Evolutionary conservation across 2,797 vertebrate genomes (phyloP).

Genomic region (Falco berigora): DNA sequence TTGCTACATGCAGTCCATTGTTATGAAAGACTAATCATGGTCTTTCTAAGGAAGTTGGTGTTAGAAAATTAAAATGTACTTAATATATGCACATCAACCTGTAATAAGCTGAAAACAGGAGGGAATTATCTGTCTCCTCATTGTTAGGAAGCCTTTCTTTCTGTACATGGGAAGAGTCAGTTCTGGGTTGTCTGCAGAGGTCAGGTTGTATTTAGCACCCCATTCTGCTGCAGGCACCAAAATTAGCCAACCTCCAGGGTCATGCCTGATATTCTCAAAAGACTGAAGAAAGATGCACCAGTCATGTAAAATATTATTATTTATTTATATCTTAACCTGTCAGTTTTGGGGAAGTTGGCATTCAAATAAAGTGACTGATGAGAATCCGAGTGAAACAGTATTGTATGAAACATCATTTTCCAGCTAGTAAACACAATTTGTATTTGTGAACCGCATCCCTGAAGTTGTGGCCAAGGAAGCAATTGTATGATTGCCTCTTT

Average conservation of each 20-base stretch:
- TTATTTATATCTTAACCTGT: neutral
- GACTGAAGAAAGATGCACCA: neutral
- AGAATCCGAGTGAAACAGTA: neutral
- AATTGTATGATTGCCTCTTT: neutral
- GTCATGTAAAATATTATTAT: neutral
- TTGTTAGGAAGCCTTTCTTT: neutral
- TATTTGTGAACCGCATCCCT: neutral
- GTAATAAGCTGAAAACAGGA: neutral
- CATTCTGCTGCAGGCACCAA: neutral
- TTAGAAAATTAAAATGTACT: neutral
- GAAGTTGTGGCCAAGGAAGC: neutral
- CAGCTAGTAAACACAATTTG: fast-evolving
- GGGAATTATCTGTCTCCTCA: neutral
- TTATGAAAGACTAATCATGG: neutral
- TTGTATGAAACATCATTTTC: neutral
- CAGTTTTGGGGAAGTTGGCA: neutral
- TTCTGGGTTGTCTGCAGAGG: neutral
- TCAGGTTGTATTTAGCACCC: neutral
- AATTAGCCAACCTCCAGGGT: neutral
- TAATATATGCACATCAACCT: neutral
- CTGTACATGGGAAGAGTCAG: fast-evolving
- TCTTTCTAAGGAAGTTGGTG: neutral
- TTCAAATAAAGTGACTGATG: neutral
- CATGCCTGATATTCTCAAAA: neutral
- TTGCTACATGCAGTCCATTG: neutral